phyloP scores from a whole-genome alignment of 2,797 vertebrate species.

The Rhinoraja longicauda region DNA sequence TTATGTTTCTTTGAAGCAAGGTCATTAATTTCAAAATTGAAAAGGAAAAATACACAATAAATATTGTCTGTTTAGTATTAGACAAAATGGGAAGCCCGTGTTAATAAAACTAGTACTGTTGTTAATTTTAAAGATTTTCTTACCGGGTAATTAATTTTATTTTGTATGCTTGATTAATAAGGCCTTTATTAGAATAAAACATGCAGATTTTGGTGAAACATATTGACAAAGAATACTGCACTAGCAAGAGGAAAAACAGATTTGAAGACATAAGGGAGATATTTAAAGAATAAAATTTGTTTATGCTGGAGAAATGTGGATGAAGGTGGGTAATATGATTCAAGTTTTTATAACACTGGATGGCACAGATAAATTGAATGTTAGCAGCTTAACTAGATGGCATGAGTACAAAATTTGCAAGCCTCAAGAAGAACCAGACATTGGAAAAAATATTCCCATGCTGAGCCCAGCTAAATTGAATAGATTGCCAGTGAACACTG shows the following conservation, averaged over 20 bases:
- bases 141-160: no score
- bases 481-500: not conserved
- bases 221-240: not conserved
- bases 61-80: not conserved
- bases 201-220: not conserved
- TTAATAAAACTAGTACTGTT: slow-evolving; percentile 8
- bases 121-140: not conserved
- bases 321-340: not conserved
- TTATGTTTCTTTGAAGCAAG: not conserved
- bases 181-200: not conserved
- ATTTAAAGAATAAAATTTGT: not conserved
- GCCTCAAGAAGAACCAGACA: slow-evolving; percentile 6
- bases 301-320: not conserved
- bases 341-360: not conserved
- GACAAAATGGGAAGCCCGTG: not conserved
- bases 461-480: slow-evolving; percentile 3
- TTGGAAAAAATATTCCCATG: not conserved
- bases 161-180: not conserved
- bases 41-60: not conserved
- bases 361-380: not conserved
- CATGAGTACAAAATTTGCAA: not conserved
- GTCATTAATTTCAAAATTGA: not conserved
- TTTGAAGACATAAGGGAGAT: not conserved
- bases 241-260: not conserved
- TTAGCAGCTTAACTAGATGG: not conserved